Base-by-base conservation (phyloP, 2,888 invertebrate species). In the Petrolisthes cinctipes region DNA sequence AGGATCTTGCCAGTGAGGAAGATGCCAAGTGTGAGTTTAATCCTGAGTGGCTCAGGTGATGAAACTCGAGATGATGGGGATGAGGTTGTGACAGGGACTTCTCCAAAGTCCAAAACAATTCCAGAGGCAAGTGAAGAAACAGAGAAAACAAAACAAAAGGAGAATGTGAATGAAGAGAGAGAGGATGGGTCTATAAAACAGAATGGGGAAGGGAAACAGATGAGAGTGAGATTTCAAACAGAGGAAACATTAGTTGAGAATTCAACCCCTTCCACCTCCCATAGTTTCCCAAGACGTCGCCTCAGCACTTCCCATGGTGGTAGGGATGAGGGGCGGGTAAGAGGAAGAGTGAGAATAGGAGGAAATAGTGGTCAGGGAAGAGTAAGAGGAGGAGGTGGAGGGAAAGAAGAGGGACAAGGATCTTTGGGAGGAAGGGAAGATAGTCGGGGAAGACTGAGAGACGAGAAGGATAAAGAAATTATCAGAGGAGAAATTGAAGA, bases 21-120 rank as follows among this genome's bases (percentile, higher is more conserved):
- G 75, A 85, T 85, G 85, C 85, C 80, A 7, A 80, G 81, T 81
- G 85, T 85, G 20, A 75, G 81, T 80, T 56, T 80, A 9, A 73
- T 85, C 14, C 51, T 80, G 2, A 71, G 20, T 53, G 20, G 51
- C 37, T 14, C 76, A 61, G 61, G 9, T 61, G 61, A 61, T 20
- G 76, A 76, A 76, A 51, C 23, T 23, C 76, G 51, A 76, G 37
- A 76, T 5, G 23, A 76, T 20, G 6, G 17, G 5, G 76, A 76
- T 11, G 75, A 75, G 37, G 51, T 20, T n/a, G 71, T 14, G 23
- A 37, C 37, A 37, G 37, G 37, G 37, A 37, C 37, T 37, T 37
- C 61, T 17, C 17, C 61, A 61, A 61, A 61, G 9, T 61, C 61
- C 61, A 61, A 17, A 17, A 17, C 61, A 61, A 61, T 9, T 61